Conservation (phyloP, 2,888 invertebrate species). For the Ophion costatus region DNA sequence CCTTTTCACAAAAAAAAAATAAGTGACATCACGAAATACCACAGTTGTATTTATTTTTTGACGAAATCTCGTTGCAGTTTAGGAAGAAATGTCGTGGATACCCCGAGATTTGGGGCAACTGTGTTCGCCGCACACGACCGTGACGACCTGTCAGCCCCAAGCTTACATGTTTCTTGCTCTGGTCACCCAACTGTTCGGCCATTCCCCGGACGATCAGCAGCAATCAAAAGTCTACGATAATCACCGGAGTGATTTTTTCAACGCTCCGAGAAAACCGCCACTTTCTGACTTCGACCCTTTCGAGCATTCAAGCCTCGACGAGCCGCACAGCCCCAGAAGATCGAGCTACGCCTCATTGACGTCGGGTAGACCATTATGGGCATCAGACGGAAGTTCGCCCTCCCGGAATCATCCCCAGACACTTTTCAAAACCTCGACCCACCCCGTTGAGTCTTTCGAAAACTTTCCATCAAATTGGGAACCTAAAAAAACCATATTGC, state of each 20-base stretch:
- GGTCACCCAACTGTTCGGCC: constrained; percentile 86
- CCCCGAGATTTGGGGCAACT: constrained; percentile 86
- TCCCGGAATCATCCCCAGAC: constrained; percentile 6
- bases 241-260: constrained; percentile 20
- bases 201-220: constrained; percentile 82
- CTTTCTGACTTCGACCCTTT: background rate
- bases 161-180: constrained; percentile 86
- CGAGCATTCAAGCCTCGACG: constrained; percentile 1
- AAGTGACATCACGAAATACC: too few relatives aligned
- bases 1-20: too few relatives aligned
- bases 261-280: background rate
- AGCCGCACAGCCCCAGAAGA: background rate
- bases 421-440: background rate
- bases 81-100: constrained; percentile 83
- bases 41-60: too few relatives aligned
- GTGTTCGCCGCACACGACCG: constrained; percentile 85
- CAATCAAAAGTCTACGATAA: constrained; percentile 10
- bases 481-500: background rate
- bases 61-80: constrained; percentile 18
- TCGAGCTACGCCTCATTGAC: background rate
- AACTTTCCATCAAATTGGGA: constrained; percentile 8
- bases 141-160: constrained; percentile 86
- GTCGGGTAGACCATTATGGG: background rate
- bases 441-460: background rate
- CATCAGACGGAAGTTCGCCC: background rate